Percentiles rank a stretch among this genome's conserved stretches.
These are phyloP conservation scores for Bettongia penicillata DNA, from an alignment of 2,113 vertebrate species.

Conservation along the genomic window DNA sequence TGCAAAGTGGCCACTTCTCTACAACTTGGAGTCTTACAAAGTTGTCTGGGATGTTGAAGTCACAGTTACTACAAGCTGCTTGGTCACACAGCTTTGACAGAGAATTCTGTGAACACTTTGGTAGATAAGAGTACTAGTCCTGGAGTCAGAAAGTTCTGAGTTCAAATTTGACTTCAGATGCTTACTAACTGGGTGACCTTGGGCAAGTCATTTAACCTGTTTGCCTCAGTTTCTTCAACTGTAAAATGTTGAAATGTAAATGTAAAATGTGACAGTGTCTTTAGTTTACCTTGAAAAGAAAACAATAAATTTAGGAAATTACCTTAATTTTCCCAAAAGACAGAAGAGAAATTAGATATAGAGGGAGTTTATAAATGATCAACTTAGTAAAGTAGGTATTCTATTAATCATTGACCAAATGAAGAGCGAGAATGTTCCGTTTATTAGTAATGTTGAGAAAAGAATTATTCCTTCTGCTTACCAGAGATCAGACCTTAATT, in stretches of 20 bases:
- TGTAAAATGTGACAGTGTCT: neutral
- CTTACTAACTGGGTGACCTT: neutral
- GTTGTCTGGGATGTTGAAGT: neutral
- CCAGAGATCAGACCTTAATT: neutral
- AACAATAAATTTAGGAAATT: neutral
- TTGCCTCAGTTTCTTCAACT: neutral
- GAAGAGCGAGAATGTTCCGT: neutral
- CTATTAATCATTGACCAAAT: neutral
- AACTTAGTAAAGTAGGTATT: neutral
- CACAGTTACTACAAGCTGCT: too few species aligned
- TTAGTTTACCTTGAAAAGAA: neutral
- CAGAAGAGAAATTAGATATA: neutral
- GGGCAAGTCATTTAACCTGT: neutral
- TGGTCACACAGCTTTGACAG: too few species aligned
- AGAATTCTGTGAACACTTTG: too few species aligned
- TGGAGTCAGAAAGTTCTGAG: too few species aligned
- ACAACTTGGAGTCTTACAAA: neutral
- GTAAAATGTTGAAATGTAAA: neutral
- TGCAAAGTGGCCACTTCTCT: neutral
- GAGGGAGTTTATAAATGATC: neutral
- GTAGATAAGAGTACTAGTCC: too few species aligned
- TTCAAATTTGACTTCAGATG: too few species aligned
- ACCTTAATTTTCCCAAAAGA: neutral
- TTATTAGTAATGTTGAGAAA: neutral
- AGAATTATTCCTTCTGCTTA: neutral